A percentile compares a stretch with the other conserved stretches of the same genome.
These are phyloP conservation scores for Pollenia griseotomentosa DNA, from an alignment of 2,888 invertebrate species.

Conservation along the genomic window DNA sequence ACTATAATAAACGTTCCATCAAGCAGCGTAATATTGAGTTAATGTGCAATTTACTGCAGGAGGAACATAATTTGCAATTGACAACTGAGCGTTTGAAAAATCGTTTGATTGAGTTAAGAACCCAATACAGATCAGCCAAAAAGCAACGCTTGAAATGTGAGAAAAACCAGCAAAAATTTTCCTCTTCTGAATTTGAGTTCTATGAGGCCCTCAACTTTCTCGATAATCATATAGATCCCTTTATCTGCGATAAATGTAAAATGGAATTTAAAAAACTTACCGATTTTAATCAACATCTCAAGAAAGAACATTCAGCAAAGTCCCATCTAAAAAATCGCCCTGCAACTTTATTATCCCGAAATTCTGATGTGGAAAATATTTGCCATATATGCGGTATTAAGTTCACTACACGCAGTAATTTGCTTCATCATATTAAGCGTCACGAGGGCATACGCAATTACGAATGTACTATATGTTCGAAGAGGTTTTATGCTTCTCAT, in stretches of 20 bases:
- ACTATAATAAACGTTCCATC: constrained; percentile 78
- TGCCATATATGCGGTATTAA: constrained; percentile 81
- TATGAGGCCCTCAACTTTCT: constrained; percentile 78
- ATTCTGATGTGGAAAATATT: constrained; percentile 75
- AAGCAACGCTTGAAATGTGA: constrained; percentile 75
- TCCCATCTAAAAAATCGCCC: background rate
- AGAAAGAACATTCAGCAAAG: constrained; percentile 75
- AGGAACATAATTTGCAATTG: constrained; percentile 78
- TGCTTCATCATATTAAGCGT: constrained; percentile 78
- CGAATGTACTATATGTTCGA: constrained; percentile 78
- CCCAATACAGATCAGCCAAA: constrained; percentile 79
- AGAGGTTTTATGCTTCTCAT: constrained; percentile 79
- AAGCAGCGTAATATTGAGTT: constrained; percentile 77
- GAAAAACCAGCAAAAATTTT: constrained; percentile 75
- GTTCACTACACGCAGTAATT: constrained; percentile 79
- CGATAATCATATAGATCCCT: constrained; percentile 80
- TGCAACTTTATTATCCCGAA: background rate
- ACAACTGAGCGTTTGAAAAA: constrained; percentile 78
- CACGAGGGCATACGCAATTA: constrained; percentile 78
- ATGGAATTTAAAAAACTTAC: constrained; percentile 77
- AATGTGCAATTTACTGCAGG: constrained; percentile 77
- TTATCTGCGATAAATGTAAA: constrained; percentile 76
- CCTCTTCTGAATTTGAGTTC: constrained; percentile 76
- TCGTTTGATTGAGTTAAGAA: constrained; percentile 79
- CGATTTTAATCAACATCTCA: constrained; percentile 77